Evolutionary conservation across 2,113 vertebrate species (phyloP).

Genomic region (Phylloscopus trochiloides): DNA sequence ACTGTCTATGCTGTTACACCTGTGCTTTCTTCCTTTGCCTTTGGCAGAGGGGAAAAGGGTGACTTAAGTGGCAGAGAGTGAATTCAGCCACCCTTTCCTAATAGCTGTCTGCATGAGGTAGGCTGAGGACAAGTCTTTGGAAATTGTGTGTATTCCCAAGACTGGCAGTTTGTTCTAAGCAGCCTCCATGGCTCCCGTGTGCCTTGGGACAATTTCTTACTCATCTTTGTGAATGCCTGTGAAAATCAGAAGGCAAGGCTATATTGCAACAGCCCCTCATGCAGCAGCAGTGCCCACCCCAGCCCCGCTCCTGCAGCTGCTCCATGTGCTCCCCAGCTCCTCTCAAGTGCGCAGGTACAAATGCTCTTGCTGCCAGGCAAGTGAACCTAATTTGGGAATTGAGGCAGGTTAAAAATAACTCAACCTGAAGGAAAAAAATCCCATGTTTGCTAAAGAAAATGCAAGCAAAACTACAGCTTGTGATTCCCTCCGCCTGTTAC

Average conservation of each 20-base stretch:
- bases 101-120: background rate
- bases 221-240: background rate
- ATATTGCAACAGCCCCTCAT: background rate
- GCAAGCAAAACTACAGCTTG: background rate
- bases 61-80: background rate
- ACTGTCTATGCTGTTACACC: background rate
- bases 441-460: background rate
- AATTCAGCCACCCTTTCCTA: background rate
- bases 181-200: background rate
- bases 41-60: background rate
- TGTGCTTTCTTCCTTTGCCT: background rate
- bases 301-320: background rate
- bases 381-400: background rate
- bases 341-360: background rate
- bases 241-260: background rate
- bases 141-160: background rate
- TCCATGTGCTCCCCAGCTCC: background rate
- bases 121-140: background rate
- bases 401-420: conserved; percentile 32
- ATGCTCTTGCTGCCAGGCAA: background rate
- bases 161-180: background rate
- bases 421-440: background rate
- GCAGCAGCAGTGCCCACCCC: background rate
- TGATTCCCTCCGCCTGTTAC: background rate
- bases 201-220: background rate